phyloP scores from a whole-genome alignment of 2,888 invertebrate genomes.

The Julus scandinavius region DNA sequence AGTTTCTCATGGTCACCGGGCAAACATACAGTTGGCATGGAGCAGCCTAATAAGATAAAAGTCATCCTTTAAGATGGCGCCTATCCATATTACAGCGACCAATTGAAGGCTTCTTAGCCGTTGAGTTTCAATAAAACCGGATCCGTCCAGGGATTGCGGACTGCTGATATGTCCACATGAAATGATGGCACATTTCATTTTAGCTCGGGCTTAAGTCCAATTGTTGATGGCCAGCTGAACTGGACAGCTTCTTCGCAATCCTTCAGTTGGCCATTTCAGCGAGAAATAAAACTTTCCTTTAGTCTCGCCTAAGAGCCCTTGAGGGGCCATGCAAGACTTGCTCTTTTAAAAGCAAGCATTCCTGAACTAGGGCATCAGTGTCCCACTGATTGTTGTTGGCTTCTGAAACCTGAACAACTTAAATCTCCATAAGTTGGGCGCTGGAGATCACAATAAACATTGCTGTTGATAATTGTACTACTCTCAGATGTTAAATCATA shows the following conservation, averaged over 20 bases:
- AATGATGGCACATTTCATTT: constrained; percentile 21
- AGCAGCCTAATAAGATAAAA: not conserved
- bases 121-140: not conserved
- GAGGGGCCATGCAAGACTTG: not conserved
- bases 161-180: constrained; percentile 26
- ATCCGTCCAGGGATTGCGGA: constrained; percentile 25
- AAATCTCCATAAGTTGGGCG: not conserved
- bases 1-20: too few species aligned
- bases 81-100: constrained; percentile 15
- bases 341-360: not conserved
- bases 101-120: not conserved
- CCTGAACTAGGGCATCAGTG: constrained; percentile 5
- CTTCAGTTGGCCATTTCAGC: constrained; percentile 19
- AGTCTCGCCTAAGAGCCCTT: not conserved
- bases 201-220: not conserved
- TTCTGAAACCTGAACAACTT: not conserved
- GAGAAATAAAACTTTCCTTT: constrained; percentile 5
- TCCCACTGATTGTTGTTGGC: constrained; percentile 4
- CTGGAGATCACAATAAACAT: not conserved
- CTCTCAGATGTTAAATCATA: too few species aligned
- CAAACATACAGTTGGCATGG: too few species aligned
- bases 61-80: not conserved
- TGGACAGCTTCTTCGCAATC: not conserved
- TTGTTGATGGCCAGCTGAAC: constrained; percentile 18
- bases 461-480: too few species aligned